phyloP scores from a whole-genome alignment of 2,888 invertebrate genomes.

The Drosophila monieri region DNA sequence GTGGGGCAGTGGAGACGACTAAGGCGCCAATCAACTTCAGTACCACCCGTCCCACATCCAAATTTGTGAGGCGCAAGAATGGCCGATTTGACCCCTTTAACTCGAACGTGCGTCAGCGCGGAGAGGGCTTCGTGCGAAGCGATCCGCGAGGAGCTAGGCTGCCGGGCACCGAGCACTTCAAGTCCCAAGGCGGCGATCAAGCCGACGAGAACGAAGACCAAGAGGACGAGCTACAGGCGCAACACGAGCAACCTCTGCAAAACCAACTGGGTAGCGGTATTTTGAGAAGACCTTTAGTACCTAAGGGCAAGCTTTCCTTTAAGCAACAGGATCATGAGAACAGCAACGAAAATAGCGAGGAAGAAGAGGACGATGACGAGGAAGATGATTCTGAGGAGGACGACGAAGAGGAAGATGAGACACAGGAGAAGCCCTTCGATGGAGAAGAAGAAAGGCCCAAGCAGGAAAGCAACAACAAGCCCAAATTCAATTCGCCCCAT shows the following conservation, averaged over 20 bases:
- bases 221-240: conserved; percentile 41
- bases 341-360: conserved; percentile 35
- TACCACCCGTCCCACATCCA: conserved; percentile 58
- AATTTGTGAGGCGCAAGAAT: conserved; percentile 73
- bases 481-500: conserved; percentile 48
- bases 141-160: conserved; percentile 60
- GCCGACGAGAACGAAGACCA: conserved; percentile 51
- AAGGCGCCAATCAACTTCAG: conserved; percentile 34
- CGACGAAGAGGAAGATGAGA: conserved; percentile 35
- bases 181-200: conserved; percentile 52
- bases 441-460: conserved; percentile 26
- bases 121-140: conserved; percentile 67
- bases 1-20: conserved; percentile 47
- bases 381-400: conserved; percentile 54
- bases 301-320: conserved; percentile 32
- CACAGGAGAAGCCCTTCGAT: background rate
- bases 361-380: conserved; percentile 50
- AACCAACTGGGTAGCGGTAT: conserved; percentile 25
- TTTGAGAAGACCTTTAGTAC: conserved; percentile 51
- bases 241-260: conserved; percentile 33
- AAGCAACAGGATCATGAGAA: conserved; percentile 6
- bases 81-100: conserved; percentile 73
- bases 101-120: conserved; percentile 60
- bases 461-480: conserved; percentile 21
- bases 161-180: conserved; percentile 70